Conservation (phyloP, 2,888 invertebrate species). For the Eucera pruinosa region DNA sequence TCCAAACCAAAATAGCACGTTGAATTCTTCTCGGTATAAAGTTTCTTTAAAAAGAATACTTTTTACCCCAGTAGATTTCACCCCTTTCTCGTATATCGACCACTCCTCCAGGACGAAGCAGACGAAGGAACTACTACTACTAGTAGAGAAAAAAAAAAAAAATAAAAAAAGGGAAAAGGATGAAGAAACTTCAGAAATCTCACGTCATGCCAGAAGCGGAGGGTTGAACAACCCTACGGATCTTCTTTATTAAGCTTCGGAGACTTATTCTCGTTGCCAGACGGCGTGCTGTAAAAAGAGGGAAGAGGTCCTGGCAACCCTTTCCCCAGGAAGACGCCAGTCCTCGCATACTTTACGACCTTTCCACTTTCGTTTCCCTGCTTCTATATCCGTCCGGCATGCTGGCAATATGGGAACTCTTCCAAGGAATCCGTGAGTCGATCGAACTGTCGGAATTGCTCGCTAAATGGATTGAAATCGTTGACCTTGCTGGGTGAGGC, state of each 20-base stretch:
- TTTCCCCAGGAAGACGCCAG: conserved; percentile 52
- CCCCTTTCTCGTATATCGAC: conserved; percentile 14
- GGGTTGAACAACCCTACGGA: conserved; percentile 64
- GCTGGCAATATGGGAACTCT: conserved; percentile 17
- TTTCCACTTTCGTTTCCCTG: conserved; percentile 55
- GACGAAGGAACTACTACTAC: conserved; percentile 5
- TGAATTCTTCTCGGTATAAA: too few relatives aligned
- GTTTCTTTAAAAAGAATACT: neutral
- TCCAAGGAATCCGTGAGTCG: conserved; percentile 29
- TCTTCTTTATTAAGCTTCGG: conserved; percentile 61
- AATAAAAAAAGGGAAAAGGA: conserved; percentile 21
- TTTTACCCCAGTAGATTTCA: neutral
- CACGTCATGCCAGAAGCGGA: conserved; percentile 45
- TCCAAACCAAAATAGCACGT: too few relatives aligned
- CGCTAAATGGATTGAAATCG: conserved; percentile 38
- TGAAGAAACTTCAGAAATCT: conserved; percentile 58
- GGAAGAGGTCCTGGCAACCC: conserved; percentile 62
- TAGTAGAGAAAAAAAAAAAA: neutral
- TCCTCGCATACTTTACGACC: conserved; percentile 57
- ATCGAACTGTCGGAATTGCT: conserved; percentile 24
- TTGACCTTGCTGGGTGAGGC: conserved; percentile 21
- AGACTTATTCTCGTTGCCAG: conserved; percentile 66
- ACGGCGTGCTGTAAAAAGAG: conserved; percentile 56
- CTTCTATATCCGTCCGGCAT: conserved; percentile 18
- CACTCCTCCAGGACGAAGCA: conserved; percentile 22